Conservation (phyloP, 1,140 invertebrate species). For the Cepaea nemoralis region DNA sequence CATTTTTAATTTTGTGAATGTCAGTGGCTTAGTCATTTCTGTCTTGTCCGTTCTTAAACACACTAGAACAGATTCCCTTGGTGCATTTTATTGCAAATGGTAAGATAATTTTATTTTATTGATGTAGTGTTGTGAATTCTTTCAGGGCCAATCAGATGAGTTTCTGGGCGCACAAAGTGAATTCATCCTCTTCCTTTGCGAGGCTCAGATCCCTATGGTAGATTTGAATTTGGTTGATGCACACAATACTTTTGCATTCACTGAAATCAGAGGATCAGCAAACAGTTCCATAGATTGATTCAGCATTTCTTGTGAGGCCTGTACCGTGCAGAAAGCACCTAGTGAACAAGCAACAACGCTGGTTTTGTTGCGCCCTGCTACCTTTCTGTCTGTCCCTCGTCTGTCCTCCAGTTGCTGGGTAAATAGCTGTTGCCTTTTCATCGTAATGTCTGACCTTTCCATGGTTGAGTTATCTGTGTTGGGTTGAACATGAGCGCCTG, state of each 20-base stretch:
- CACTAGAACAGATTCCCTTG: not conserved
- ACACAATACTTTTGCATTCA: not conserved
- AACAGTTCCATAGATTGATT: not conserved
- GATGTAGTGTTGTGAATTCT: slow-evolving; percentile 36
- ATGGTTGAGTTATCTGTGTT: no score
- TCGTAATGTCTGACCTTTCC: no score
- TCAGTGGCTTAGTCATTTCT: not conserved
- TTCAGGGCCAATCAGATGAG: slow-evolving; percentile 34
- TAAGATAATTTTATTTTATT: slow-evolving; percentile 24
- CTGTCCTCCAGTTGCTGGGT: no score
- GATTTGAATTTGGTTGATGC: slow-evolving; percentile 17
- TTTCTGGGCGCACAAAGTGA: slow-evolving; percentile 30
- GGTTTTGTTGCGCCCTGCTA: not conserved
- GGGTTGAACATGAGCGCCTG: no score
- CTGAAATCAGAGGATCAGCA: not conserved
- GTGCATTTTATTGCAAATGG: not conserved
- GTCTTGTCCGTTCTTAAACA: not conserved
- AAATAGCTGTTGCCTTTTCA: no score
- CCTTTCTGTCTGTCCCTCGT: no score
- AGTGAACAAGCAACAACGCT: not conserved
- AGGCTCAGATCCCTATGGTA: slow-evolving; percentile 33
- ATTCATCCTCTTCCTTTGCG: slow-evolving; percentile 18
- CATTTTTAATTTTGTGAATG: not conserved
- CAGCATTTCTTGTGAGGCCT: not conserved
- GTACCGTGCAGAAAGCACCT: not conserved